Base-by-base conservation (phyloP, 2,113 vertebrate species). In the Centropus unirufus region DNA sequence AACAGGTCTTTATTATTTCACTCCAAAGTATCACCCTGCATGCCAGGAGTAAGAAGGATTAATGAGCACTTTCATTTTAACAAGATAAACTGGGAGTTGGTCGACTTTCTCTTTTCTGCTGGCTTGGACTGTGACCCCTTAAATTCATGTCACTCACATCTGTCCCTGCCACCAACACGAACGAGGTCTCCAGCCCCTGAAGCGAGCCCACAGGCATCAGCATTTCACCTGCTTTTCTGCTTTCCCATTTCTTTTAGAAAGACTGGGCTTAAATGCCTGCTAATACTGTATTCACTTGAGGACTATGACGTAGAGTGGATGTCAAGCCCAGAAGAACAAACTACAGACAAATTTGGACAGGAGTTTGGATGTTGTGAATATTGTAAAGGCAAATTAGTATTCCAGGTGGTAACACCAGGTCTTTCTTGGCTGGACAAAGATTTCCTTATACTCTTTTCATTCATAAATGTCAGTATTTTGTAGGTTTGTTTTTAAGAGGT, bases 311-410 rank as follows among this genome's bases (percentile, higher is more conserved):
- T 12, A 21, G 52, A 89, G 76, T 63, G 70, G 80, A 74, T 70
- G 73, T 74, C 61, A 81, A 81, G 30, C 14, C 57, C 42, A 39
- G 59, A 80, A 58, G 36, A 94, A 89, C 90, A 96, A 94, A 83
- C 34, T 34, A 42, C 39, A 47, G 64, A 68, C 76, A 89, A 90
- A 84, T 94, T 83, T 44, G 93, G 94, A 74, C 76, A 81, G 76
- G 20, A 90, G 22, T 78, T 75, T 54, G 58, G 40, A 63, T 34
- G 21, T 11, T 84, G 52, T 78, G 64, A 89, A 34, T 86, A 87
- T 27, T 72, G 29, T 67, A 81, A 92, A 78, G 61, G 73, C 47
- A 90, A 80, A 88, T 92, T 22, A 81, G 26, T 52, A 89, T 96
- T 87, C 64, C 0, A 3, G 26, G 34, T 57, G 26, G 54, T 59